Evolutionary conservation across 2,888 invertebrate genomes (phyloP).

Genomic region (Pogonocherus hispidulus): DNA sequence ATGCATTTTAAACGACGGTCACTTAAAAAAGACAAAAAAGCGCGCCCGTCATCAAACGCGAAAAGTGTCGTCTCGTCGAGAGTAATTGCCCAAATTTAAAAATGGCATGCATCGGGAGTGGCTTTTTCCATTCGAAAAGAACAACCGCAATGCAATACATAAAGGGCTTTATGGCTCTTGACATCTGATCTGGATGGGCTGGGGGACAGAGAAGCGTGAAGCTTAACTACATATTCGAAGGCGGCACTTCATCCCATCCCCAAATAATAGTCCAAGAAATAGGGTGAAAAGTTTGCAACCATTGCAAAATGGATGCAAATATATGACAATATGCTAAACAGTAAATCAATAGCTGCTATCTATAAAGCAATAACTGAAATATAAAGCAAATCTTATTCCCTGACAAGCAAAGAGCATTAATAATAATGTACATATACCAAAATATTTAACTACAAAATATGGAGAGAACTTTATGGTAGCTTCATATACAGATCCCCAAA

Average conservation of each 20-base stretch:
- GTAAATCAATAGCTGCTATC: no score
- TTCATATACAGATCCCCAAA: no score
- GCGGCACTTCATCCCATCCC: slow-evolving; percentile 27
- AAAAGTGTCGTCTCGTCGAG: slow-evolving; percentile 43
- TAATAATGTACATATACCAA: no score
- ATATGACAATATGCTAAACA: no score
- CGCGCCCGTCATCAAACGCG: slow-evolving; percentile 42
- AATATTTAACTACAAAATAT: no score
- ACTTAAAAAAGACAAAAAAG: slow-evolving; percentile 42
- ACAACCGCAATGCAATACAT: slow-evolving; percentile 36
- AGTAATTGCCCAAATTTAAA: slow-evolving; percentile 58
- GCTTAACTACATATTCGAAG: slow-evolving; percentile 32
- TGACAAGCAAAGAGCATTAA: no score
- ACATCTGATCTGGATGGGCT: slow-evolving; percentile 34
- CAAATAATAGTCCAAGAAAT: no score
- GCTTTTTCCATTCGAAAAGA: slow-evolving; percentile 40
- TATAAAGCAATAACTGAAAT: no score
- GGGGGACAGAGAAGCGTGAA: slow-evolving; percentile 19
- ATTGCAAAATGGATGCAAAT: no score
- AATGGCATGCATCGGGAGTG: slow-evolving; percentile 50
- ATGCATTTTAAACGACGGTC: slow-evolving; percentile 43
- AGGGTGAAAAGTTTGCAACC: no score
- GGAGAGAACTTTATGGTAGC: no score
- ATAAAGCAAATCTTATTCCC: no score
- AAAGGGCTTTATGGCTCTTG: slow-evolving; percentile 33